Evolutionary conservation across 2,888 invertebrate genomes (phyloP).

Genomic region (Halictus ligatus): DNA sequence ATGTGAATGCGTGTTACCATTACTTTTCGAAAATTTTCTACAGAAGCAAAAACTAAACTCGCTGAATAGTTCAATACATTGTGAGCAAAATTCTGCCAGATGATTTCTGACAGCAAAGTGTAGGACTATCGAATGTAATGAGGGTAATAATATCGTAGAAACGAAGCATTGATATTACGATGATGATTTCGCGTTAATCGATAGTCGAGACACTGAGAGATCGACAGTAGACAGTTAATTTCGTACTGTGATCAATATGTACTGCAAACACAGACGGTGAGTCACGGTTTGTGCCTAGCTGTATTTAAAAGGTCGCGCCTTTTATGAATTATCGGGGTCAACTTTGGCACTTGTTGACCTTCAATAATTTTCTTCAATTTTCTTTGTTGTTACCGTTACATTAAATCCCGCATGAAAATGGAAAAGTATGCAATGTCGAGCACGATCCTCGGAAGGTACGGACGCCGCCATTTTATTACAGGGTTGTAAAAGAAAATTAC

Average conservation of each 20-base stretch:
- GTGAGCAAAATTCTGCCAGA: not conserved
- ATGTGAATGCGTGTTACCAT: not conserved
- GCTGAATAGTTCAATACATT: not conserved
- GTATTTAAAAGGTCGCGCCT: not conserved
- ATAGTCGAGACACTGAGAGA: not conserved
- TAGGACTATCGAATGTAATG: not conserved
- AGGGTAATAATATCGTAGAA: not conserved
- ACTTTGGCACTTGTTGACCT: no score
- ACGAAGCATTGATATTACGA: not conserved
- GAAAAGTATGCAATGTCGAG: no score
- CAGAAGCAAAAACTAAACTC: not conserved
- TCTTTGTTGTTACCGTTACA: no score
- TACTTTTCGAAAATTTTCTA: no score
- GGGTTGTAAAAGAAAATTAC: no score
- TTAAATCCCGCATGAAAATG: no score
- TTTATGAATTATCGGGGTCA: not conserved
- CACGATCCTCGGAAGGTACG: no score
- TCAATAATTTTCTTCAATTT: no score
- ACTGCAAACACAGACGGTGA: not conserved
- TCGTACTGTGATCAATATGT: not conserved
- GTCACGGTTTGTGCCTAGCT: not conserved
- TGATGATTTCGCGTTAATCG: not conserved
- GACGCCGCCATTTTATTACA: no score
- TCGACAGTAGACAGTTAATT: not conserved
- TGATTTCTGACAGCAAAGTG: not conserved